Evolutionary conservation across 2,797 vertebrate species (phyloP).

Genomic region (Antennarius maculatus): DNA sequence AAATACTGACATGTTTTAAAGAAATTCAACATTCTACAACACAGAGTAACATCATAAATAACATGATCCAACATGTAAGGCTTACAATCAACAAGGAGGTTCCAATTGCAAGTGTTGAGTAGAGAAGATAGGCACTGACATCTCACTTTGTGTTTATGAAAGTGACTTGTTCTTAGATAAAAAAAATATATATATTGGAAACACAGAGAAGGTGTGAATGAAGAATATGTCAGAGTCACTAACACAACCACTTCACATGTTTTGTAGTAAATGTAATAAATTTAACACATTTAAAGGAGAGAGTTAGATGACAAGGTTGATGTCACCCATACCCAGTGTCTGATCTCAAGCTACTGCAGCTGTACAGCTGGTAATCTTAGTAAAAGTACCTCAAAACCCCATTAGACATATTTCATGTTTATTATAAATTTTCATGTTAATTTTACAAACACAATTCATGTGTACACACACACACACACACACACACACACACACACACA

Average conservation of each 20-base stretch:
- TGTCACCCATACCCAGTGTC: constrained; percentile 1
- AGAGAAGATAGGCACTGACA: constrained; percentile 36
- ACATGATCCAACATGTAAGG: constrained; percentile 13
- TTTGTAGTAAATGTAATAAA: constrained; percentile 16
- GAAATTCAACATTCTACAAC: constrained; percentile 26
- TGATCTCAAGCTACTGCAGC: constrained; percentile 10
- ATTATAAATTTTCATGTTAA: no score
- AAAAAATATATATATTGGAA: constrained; percentile 7
- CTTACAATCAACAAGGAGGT: constrained; percentile 26
- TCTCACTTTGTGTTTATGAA: constrained; percentile 37
- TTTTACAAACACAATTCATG: no score
- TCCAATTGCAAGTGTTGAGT: constrained; percentile 35
- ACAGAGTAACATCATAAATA: constrained; percentile 8
- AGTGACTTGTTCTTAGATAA: constrained; percentile 31
- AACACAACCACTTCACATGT: constrained; percentile 22
- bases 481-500: no score
- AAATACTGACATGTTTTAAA: constrained; percentile 64
- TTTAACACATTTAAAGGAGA: constrained; percentile 30
- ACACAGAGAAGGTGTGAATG: constrained; percentile 32
- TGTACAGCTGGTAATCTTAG: constrained; percentile 8
- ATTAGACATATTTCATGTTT: background rate
- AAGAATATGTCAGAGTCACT: constrained; percentile 34
- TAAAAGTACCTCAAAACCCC: constrained; percentile 1
- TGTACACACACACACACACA: no score
- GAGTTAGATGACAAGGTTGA: constrained; percentile 20